Evolutionary conservation across 2,888 invertebrate species (phyloP).

Genomic region (Germaria angustata): DNA sequence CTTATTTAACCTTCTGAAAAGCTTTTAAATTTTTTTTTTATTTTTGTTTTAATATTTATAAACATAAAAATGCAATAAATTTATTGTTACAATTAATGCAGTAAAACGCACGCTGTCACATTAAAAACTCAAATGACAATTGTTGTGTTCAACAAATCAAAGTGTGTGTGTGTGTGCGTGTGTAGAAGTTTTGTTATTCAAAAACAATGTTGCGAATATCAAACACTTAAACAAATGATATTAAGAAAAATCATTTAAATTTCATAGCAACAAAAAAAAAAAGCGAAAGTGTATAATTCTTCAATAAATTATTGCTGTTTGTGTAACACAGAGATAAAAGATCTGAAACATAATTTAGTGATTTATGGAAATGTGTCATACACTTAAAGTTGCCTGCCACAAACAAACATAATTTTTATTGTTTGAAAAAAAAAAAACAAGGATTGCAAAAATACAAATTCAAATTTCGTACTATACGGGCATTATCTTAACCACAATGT

Average conservation of each 20-base stretch:
- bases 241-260: background rate
- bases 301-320: background rate
- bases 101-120: constrained; percentile 4
- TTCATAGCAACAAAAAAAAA: background rate
- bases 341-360: constrained; percentile 31
- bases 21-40: constrained; percentile 9
- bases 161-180: too few species aligned
- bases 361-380: constrained; percentile 52
- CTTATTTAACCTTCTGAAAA: constrained; percentile 41
- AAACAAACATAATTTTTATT: constrained; percentile 32
- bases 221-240: constrained; percentile 16
- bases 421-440: background rate
- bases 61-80: constrained; percentile 15
- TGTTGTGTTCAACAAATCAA: background rate
- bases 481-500: constrained; percentile 22
- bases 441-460: background rate
- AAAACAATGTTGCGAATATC: constrained; percentile 30
- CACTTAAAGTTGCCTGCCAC: background rate
- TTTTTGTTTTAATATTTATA: constrained; percentile 6
- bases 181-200: background rate
- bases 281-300: constrained; percentile 39
- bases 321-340: constrained; percentile 9
- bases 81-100: constrained; percentile 35
- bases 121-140: constrained; percentile 26
- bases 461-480: background rate